A percentile compares a stretch with the other conserved stretches of the same genome.
Conservation (phyloP, 2,888 invertebrate species). For the Holacanthella duospinosa region DNA sequence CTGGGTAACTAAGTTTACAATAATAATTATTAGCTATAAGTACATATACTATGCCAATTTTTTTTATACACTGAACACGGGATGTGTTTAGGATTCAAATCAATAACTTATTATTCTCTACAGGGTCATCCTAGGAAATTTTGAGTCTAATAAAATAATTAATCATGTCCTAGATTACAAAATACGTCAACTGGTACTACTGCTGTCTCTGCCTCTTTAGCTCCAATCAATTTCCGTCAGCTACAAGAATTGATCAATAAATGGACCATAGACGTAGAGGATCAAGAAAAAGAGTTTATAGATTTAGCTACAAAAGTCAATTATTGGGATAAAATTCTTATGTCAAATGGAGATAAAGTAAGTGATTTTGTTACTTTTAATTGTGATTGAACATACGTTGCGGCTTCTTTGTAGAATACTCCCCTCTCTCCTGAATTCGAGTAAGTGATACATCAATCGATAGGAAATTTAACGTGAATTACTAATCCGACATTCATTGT, state of each 20-base stretch:
- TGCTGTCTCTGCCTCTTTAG: not conserved
- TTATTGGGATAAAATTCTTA: slow-evolving; percentile 84
- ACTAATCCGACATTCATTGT: too few species aligned
- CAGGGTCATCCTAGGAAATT: not conserved
- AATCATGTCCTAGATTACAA: not conserved
- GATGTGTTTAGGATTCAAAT: too few species aligned
- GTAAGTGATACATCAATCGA: too few species aligned
- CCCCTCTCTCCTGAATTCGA: too few species aligned
- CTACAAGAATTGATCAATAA: slow-evolving; percentile 86
- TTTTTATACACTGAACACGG: not conserved
- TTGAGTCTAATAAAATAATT: too few species aligned
- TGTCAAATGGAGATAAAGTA: slow-evolving; percentile 83
- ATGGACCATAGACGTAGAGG: slow-evolving; percentile 84
- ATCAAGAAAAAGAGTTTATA: slow-evolving; percentile 82
- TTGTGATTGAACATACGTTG: not conserved
- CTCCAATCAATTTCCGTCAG: slow-evolving; percentile 61
- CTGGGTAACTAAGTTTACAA: too few species aligned
- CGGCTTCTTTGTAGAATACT: not conserved
- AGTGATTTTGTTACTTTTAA: not conserved
- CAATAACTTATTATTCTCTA: too few species aligned
- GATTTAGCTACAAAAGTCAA: slow-evolving; percentile 92
- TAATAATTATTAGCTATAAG: too few species aligned
- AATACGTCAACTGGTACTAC: not conserved
- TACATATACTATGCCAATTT: not conserved
- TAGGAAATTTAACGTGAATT: too few species aligned